Base-by-base conservation (phyloP, 2,797 vertebrate genomes). In the Anas flavirostris region DNA sequence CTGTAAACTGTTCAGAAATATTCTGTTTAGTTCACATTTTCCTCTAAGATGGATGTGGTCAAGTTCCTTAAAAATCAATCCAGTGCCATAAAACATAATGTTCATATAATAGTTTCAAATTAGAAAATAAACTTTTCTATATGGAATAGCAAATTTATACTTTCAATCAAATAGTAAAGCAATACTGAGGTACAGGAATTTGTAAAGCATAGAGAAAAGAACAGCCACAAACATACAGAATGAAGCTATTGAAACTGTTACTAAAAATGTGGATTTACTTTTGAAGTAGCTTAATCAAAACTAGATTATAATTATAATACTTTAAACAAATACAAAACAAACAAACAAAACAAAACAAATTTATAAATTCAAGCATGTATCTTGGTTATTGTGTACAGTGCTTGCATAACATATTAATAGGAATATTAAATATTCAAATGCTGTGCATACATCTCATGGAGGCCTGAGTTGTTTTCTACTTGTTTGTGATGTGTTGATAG, bases 1-100 rank as follows among this genome's bases (percentile, higher is more conserved):
- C 28, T 0, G 0, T 33, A 53, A 78, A 74, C 1, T 50, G 11
- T 52, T 39, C 2, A 60, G 48, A 84, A 80, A 22, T 41, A 6
- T 29, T 82, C 9, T 59, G 8, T 35, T 76, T 63, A 28, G 5
- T 39, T 76, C 69, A 39, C 2, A 18, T 70, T 70, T 89, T 70
- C 10, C 13, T 89, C 39, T 72, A 44, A 12, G 8, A 13, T 80
- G 35, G 3, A 64, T 80, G 9, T 41, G 13, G 17, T 74, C 14
- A 43, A 84, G 43, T 52, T 11, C 10, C 13, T 59, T 63, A 62
- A 87, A 92, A 91, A 77, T 52, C 58, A 75, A 33, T 58, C 8
- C 16, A 56, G 28, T 37, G 16, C 2, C 1, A 0, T 41, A 59
- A n/a, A 81, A 37, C 4, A 39, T 10, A n/a, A 5, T 29, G 15